phyloP scores from a whole-genome alignment of 2,797 vertebrate species.

The Scyliorhinus canicula region DNA sequence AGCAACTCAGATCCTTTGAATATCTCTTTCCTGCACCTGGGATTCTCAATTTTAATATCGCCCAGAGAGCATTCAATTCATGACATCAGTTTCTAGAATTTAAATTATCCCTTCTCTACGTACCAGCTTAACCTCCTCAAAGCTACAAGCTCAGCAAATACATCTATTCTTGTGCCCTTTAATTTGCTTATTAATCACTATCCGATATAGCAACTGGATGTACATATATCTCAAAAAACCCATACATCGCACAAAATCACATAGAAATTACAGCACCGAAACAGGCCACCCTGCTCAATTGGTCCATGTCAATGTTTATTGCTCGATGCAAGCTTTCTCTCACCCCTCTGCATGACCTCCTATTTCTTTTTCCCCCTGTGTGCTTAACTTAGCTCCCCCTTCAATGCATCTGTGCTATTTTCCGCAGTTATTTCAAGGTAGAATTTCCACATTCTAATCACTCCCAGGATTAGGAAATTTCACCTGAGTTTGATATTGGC shows the following conservation, averaged over 20 bases:
- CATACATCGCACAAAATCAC: neutral
- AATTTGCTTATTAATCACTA: neutral
- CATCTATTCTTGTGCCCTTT: neutral
- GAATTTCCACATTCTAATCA: neutral
- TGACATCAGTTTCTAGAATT: neutral
- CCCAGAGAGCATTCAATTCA: neutral
- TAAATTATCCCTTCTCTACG: neutral
- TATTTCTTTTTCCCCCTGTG: too few relatives aligned
- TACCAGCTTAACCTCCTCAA: neutral
- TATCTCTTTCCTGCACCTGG: neutral
- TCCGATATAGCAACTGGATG: neutral
- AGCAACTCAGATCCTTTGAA: neutral
- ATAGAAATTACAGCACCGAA: neutral
- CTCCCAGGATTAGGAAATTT: neutral
- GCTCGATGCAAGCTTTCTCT: neutral
- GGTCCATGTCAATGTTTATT: neutral
- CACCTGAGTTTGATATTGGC: neutral
- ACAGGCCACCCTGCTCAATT: neutral
- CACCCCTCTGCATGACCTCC: neutral
- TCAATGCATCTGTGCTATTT: neutral
- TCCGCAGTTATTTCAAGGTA: neutral
- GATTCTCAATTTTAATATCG: neutral
- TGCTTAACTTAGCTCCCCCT: neutral
- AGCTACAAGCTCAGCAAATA: neutral
- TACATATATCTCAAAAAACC: neutral